A percentile compares a stretch with the other conserved stretches of the same genome.
phyloP scores from a whole-genome alignment of 1,140 invertebrate genomes.

The Ceratina australensis region DNA sequence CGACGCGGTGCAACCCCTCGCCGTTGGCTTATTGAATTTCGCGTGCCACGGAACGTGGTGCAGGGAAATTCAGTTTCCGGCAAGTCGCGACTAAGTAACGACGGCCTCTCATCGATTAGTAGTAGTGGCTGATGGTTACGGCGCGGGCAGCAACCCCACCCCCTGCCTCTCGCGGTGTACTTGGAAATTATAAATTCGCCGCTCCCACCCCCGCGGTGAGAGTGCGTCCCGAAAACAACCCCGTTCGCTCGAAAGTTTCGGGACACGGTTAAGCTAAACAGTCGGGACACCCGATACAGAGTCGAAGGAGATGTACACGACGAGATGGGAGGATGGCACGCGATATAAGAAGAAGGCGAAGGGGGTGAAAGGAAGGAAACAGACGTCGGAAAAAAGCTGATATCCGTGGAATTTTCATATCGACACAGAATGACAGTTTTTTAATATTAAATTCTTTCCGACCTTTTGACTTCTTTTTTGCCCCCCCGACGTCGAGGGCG shows the following conservation, averaged over 20 bases:
- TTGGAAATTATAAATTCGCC: slow-evolving; percentile 43
- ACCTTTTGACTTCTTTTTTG: slow-evolving; percentile 67
- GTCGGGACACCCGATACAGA: slow-evolving; percentile 58
- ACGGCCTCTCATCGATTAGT: slow-evolving; percentile 34
- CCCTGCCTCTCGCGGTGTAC: neutral
- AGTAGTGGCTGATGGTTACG: slow-evolving; percentile 16
- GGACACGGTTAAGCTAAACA: slow-evolving; percentile 42
- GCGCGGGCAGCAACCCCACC: neutral
- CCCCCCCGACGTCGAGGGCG: slow-evolving; percentile 45
- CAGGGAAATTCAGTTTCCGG: slow-evolving; percentile 24
- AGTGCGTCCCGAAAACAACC: slow-evolving; percentile 18
- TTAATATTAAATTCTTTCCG: slow-evolving; percentile 79
- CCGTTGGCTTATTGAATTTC: slow-evolving; percentile 25
- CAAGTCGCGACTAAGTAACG: slow-evolving; percentile 24
- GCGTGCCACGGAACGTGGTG: slow-evolving; percentile 12
- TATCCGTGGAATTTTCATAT: slow-evolving; percentile 79
- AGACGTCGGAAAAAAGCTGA: slow-evolving; percentile 66
- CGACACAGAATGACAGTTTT: slow-evolving; percentile 78
- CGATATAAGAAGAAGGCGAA: slow-evolving; percentile 48
- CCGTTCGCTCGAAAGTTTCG: slow-evolving; percentile 11
- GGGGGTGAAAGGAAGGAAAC: slow-evolving; percentile 53
- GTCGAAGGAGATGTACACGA: neutral
- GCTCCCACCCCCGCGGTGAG: slow-evolving; percentile 2
- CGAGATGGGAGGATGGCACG: neutral
- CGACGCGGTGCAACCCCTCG: neutral